A percentile compares a stretch with the other conserved stretches of the same genome.
Conservation (phyloP, 2,797 vertebrate species). For the Lithobates sylvaticus region DNA sequence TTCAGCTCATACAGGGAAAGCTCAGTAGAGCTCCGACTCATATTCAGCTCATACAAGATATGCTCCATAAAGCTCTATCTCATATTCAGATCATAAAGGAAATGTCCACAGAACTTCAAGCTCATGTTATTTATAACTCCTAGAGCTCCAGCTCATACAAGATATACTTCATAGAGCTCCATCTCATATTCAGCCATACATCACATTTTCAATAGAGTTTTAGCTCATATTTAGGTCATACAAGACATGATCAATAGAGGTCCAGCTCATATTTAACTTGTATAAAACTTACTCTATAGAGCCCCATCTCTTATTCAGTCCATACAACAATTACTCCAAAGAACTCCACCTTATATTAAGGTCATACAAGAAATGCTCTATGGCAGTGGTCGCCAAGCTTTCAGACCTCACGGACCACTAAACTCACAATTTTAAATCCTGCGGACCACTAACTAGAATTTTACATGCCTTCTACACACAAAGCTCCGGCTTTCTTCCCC, state of each 20-base stretch:
- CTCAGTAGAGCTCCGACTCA: neutral
- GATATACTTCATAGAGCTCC: neutral
- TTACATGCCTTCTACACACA: too few species aligned
- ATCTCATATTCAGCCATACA: neutral
- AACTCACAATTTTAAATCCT: too few species aligned
- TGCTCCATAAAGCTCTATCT: neutral
- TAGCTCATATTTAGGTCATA: neutral
- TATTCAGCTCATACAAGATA: neutral
- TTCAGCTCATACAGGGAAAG: neutral
- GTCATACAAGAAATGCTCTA: neutral
- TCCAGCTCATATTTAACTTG: too few species aligned
- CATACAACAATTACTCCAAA: neutral
- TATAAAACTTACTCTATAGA: neutral
- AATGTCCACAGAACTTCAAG: too few species aligned
- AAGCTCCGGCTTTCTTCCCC: too few species aligned
- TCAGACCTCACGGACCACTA: too few species aligned
- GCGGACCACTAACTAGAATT: too few species aligned
- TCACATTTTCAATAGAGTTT: neutral
- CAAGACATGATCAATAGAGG: neutral
- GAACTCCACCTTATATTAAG: neutral
- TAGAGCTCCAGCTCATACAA: neutral
- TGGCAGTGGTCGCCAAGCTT: too few species aligned
- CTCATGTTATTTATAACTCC: too few species aligned
- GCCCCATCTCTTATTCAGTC: neutral
- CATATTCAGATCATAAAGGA: too few species aligned